A percentile compares a stretch with the other conserved stretches of the same genome.
These are phyloP conservation scores for Chloropsis hardwickii DNA, from an alignment of 2,113 vertebrate genomes.

Conservation along the genomic window DNA sequence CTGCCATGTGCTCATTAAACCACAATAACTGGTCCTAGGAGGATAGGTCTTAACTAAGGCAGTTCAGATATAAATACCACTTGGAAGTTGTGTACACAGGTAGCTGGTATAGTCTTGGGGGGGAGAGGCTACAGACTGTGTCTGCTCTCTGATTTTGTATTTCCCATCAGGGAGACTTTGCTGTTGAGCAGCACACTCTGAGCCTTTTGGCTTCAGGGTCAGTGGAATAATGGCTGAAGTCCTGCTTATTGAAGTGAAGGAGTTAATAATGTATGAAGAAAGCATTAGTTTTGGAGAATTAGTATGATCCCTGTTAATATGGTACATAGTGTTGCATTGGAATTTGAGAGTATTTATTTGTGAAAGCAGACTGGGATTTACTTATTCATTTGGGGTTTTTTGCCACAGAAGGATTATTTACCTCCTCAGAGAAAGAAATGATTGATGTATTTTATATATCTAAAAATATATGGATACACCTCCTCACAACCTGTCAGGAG, in stretches of 20 bases:
- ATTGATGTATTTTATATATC: neutral
- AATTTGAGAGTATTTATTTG: neutral
- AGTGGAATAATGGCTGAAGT: neutral
- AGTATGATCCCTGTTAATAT: neutral
- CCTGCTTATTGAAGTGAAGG: neutral
- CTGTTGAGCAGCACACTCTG: neutral
- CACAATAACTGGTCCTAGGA: neutral
- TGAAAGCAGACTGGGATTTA: neutral
- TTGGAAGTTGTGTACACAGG: neutral
- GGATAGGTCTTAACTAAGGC: neutral
- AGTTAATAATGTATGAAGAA: neutral
- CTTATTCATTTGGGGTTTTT: rapidly evolving
- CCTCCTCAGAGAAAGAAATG: neutral
- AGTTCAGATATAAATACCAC: neutral
- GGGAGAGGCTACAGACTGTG: neutral
- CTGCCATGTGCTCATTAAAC: neutral
- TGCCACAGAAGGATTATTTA: neutral
- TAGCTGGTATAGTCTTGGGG: neutral
- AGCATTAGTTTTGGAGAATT: neutral
- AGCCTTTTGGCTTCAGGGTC: neutral
- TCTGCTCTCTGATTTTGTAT: neutral
- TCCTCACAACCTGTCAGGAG: neutral
- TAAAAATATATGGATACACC: rapidly evolving
- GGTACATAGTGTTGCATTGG: neutral
- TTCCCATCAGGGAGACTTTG: neutral